Base-by-base conservation (phyloP, 30 jellyfish, hydroid and myxozoan genomes). In the Morbakka virulenta region DNA sequence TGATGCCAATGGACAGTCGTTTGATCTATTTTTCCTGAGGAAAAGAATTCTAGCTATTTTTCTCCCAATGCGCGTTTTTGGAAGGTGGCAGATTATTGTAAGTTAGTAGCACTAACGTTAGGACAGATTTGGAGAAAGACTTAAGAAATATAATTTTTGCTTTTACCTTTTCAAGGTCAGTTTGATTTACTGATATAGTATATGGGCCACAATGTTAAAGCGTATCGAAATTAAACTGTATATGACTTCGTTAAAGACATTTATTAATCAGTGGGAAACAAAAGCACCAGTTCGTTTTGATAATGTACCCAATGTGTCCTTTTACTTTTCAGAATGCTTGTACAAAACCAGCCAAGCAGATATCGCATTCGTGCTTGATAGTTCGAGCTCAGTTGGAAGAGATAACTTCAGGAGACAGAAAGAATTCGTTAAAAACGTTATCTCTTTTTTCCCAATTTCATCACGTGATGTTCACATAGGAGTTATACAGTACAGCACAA, bases 351-450 rank as follows among this genome's bases (percentile, higher is more conserved):
- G 21, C 22, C 70, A 76, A 24, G 27, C 95, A 3, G 98, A 91
- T 34, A 76, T 91, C 64, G 98, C 91, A 1, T 91, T 91, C 82
- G 32, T 91, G 63, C 28, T 91, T 2, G 98, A 91, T 51, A 53
- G 92, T 0, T 91, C 98, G 0, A 79, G 87, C 2, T 85, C 96
- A n/a, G 63, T 84, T 32, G 68, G 77, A n/a, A 64, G 68, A 32
- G 79, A 48, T 12, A 79, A 91, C 68, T 91, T 81, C 77, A 13
- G 62, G 64, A 81, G 80, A 0, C 91, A 91, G 88, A 91, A 91
- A 53, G 49, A 36, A 2, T 77, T 91, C 65, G 83, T 85, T 11
- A 85, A 91, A 57, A 65, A 77, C 34, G 84, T 91, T 35, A 80
- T 91, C n/a, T 82, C 74, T 1, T 32, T 67, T 0, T 84, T 86